Evolutionary conservation across 2,888 invertebrate genomes (phyloP), one percentile per base, ranked within the genome.

Genomic region (Cosmorhoe ocellata): DNA sequence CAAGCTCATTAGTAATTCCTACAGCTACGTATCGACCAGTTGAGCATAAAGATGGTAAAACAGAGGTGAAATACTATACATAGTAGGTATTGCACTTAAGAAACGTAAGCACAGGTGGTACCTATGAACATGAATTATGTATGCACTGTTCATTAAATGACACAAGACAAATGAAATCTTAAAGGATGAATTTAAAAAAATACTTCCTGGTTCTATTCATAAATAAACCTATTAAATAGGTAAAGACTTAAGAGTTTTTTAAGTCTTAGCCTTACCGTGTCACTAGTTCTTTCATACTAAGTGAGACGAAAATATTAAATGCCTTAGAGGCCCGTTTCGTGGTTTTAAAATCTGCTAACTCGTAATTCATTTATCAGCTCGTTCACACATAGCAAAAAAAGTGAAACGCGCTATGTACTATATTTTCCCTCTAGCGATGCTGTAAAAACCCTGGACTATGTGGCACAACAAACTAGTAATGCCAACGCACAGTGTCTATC

Each of bases 381-480:
- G n/a, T n/a, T 18, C 4, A 18, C 4, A n/a, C n/a, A 6, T 28
- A 28, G 3, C n/a, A 9, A 28, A 18, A 28, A n/a, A 1, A 28
- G 7, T 34, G 5, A 22, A 4, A 11, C 9, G 9, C n/a, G 12
- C 32, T n/a, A 11, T 41, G 13, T 14, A 26, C 10, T 10, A 33
- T 33, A 26, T 42, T 14, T 13, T 5, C 27, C 18, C 26, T 48
- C 36, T 10, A 10, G 18, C 11, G n/a, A 45, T 41, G 26, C 22
- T 36, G 41, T 37, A 56, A 56, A 56, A 56, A 56, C 44, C 30
- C 8, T 31, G 32, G 7, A 14, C 31, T 32, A 56, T 28, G 39
- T 52, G 18, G 56, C 34, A 49, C 56, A 41, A 37, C 27, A 42
- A 38, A 42, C 38, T 41, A 49, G 56, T 49, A 49, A 49, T 54